phyloP scores from a whole-genome alignment of 2,888 invertebrate species.

The Halictus ligatus region DNA sequence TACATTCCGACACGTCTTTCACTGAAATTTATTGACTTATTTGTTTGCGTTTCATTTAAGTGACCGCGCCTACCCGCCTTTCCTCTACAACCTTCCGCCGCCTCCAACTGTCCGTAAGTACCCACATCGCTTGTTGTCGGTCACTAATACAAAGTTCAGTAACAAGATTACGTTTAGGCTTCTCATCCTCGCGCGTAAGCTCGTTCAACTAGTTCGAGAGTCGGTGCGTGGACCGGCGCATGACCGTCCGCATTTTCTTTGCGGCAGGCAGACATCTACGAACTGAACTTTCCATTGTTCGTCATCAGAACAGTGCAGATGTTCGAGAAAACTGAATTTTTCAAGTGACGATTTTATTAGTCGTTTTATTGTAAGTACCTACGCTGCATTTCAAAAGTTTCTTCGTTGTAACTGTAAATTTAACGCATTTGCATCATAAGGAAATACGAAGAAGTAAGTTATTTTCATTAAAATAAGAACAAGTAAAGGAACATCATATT shows the following conservation, averaged over 20 bases:
- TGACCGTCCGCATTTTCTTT: not conserved
- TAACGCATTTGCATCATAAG: too few relatives aligned
- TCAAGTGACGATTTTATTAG: too few relatives aligned
- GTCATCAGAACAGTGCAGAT: not conserved
- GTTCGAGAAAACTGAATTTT: too few relatives aligned
- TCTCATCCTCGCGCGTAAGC: slow-evolving; percentile 59
- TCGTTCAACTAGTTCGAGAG: slow-evolving; percentile 41
- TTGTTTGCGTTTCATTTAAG: too few relatives aligned
- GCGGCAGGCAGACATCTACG: not conserved
- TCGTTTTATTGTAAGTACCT: too few relatives aligned
- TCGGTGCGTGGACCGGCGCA: not conserved
- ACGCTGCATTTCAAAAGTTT: too few relatives aligned
- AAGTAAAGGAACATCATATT: too few relatives aligned
- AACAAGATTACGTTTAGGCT: slow-evolving; percentile 68
- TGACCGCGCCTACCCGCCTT: not conserved
- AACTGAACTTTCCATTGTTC: not conserved
- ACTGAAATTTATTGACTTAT: not conserved
- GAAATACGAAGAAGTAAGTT: too few relatives aligned
- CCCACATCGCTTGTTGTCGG: slow-evolving; percentile 48
- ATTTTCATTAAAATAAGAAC: too few relatives aligned
- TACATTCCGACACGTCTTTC: not conserved
- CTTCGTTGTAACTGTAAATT: too few relatives aligned
- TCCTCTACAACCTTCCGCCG: slow-evolving; percentile 25
- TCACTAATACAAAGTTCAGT: slow-evolving; percentile 56
- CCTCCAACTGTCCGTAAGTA: slow-evolving; percentile 17